Conservation (phyloP, 2,797 vertebrate species). For the Artibeus lituratus region DNA sequence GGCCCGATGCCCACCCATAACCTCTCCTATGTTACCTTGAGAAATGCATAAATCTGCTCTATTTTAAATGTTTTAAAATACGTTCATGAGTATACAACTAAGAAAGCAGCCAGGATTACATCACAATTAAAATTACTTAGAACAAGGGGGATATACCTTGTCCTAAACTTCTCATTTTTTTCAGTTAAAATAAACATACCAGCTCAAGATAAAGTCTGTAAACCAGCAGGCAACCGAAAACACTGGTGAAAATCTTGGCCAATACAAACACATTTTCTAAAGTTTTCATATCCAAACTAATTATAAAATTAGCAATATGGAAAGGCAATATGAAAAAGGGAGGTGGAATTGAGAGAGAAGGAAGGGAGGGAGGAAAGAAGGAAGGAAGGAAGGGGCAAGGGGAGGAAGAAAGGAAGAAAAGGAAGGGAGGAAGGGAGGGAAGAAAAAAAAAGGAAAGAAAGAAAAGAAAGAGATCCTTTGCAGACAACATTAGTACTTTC, state of each 20-base stretch:
- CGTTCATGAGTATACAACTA: not conserved
- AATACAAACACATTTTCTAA: not conserved
- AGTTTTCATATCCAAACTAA: not conserved
- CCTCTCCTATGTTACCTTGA: not conserved
- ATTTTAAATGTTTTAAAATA: constrained; percentile 42
- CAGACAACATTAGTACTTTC: constrained; percentile 13
- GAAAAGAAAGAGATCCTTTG: not conserved
- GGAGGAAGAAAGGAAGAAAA: not conserved
- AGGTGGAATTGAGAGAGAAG: not conserved
- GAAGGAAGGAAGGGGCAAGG: not conserved
- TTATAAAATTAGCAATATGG: constrained; percentile 36
- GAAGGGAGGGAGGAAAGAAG: not conserved
- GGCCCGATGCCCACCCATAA: not conserved
- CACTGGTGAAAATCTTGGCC: not conserved
- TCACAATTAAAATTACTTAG: constrained; percentile 57
- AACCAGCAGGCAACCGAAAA: constrained; percentile 12
- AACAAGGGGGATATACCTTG: not conserved
- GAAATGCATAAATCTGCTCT: constrained; percentile 12
- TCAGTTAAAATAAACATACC: constrained; percentile 26
- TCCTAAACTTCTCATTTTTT: constrained; percentile 28
- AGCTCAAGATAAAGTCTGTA: constrained; percentile 31
- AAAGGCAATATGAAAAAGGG: not conserved
- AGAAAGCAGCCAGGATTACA: constrained; percentile 22
- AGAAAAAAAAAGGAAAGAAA: not conserved
- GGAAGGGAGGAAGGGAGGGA: not conserved